Base-by-base conservation (phyloP, 1,140 invertebrate species). In the Diprion similis region DNA sequence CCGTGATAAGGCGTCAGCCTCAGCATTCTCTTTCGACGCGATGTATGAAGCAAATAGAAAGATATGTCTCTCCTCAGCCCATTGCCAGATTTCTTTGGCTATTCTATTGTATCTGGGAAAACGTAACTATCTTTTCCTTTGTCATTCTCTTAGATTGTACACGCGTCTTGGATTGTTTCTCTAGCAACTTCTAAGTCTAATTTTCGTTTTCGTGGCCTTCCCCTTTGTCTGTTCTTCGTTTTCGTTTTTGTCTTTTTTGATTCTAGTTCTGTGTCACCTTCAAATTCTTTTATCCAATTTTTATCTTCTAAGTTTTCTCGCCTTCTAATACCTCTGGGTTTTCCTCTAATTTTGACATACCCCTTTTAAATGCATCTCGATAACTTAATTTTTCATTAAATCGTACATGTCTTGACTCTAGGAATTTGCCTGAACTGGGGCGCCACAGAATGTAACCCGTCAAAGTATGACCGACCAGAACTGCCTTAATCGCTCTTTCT, bases 401-500 rank as follows among this genome's bases (percentile, higher is more conserved):
- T 37, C 37, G 37, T 37, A 65, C 71, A 19, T 72, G 71, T 72
- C 65, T 64, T 10, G 65, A 66, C 8, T 72, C 59, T 46, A 72
- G 64, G 19, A 66, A 72, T 46, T 72, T 72, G 64, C 47, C 47
- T 8, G 51, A 46, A 48, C 47, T 17, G 64, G 66, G 66, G 65
- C 59, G 37, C 48, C 70, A 75, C 17, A 75, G 18, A 15, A 75
- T 46, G 66, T 71, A 75, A 45, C 66, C 66, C 13, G 70, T 71
- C 10, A 48, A 13, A 10, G 66, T 68, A 19, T 72, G 59, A 3
- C 72, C 72, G 13, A 76, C 66, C 59, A 73, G 46, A 13, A 73
- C 24, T n/a, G 69, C 37, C 73, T 76, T 76, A 0, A 76, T 68
- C 17, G 71, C 64, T 68, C 48, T 64, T 45, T 76, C 68, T 15